Evolutionary conservation across 1,140 invertebrate species (phyloP).

Genomic region (Ceratosolen solmsi): DNA sequence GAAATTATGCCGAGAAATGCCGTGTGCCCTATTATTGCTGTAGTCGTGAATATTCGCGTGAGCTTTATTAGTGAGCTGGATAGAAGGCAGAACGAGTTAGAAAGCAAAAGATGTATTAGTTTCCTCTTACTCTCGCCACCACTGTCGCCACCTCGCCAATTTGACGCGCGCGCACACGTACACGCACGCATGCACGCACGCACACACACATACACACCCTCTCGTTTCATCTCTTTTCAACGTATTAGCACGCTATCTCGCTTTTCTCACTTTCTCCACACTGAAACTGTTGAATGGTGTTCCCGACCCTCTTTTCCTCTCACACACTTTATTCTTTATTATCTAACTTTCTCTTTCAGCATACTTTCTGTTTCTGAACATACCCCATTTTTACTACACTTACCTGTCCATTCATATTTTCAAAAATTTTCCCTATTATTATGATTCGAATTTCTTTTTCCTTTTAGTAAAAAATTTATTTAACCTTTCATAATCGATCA

Average conservation of each 20-base stretch:
- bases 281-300: neutral
- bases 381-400: neutral
- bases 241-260: neutral
- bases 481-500: too few species aligned
- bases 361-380: neutral
- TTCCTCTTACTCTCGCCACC: neutral
- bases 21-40: conserved; percentile 43
- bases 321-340: neutral
- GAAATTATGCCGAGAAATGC: conserved; percentile 35
- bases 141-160: too few species aligned
- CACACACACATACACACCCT: too few species aligned
- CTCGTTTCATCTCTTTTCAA: neutral
- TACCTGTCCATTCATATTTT: neutral
- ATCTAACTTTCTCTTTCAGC: conserved; percentile 7
- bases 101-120: conserved; percentile 31
- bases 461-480: too few species aligned
- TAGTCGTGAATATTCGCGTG: conserved; percentile 38
- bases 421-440: neutral
- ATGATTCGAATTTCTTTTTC: too few species aligned
- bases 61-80: conserved; percentile 51
- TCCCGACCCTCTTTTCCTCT: conserved; percentile 12
- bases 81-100: conserved; percentile 53
- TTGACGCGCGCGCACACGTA: too few species aligned
- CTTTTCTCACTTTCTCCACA: neutral
- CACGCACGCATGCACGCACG: too few species aligned